Conservation (phyloP, 2,113 vertebrate genomes). For the Pseudorhombus dupliciocellatus region DNA sequence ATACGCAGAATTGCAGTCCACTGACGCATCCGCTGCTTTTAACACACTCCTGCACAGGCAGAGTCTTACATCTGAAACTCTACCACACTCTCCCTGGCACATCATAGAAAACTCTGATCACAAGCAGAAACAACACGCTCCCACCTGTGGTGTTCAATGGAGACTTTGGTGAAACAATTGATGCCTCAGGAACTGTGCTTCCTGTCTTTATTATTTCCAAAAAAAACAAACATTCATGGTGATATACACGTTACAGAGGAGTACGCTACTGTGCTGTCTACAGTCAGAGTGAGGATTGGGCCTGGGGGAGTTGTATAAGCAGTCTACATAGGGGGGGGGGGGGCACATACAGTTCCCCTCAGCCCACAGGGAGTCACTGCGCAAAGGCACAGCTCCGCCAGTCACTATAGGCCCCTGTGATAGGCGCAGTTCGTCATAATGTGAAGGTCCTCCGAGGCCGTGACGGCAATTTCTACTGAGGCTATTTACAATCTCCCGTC, state of each 20-base stretch:
- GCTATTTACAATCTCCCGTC: conserved; percentile 53
- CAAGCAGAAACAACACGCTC: conserved; percentile 5
- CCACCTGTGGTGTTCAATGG: not conserved
- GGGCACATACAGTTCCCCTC: conserved; percentile 29
- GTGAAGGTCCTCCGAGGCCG: conserved; percentile 1
- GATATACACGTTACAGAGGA: conserved; percentile 36
- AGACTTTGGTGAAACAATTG: not conserved
- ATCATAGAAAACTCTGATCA: conserved; percentile 11
- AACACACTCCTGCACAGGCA: conserved; percentile 12
- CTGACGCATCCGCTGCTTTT: conserved; percentile 11
- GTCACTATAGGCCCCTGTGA: conserved; percentile 47
- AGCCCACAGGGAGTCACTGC: conserved; percentile 39
- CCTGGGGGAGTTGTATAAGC: conserved; percentile 51
- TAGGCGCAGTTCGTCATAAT: conserved; percentile 13
- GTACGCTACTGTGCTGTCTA: conserved; percentile 54
- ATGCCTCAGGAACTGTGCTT: not conserved
- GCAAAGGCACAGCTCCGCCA: conserved; percentile 46
- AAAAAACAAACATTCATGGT: conserved; percentile 22
- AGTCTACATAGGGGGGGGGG: conserved; percentile 33
- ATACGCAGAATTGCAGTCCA: not conserved
- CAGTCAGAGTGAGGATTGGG: conserved; percentile 38
- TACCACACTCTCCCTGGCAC: conserved; percentile 4
- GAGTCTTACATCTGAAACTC: conserved; percentile 27
- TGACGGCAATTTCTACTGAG: not conserved
- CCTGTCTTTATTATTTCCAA: conserved; percentile 9